Conservation (phyloP, 2,113 vertebrate genomes). For the Gallinago media region DNA sequence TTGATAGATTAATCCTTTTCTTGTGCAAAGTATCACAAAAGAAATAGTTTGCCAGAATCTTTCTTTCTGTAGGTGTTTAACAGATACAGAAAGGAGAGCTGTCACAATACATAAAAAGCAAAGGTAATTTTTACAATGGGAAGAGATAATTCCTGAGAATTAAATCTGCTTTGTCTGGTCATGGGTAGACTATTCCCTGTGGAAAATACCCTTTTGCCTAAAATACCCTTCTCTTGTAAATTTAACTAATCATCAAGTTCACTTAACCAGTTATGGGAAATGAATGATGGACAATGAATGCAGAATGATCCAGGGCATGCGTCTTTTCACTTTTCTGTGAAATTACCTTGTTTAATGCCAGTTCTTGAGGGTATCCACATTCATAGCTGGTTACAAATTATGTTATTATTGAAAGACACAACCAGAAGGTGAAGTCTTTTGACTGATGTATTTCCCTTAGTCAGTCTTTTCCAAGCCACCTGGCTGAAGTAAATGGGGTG, state of each 20-base stretch:
- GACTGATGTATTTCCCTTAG: background rate
- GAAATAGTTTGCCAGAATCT: background rate
- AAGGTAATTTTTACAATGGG: background rate
- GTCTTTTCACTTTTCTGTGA: background rate
- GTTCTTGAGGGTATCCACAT: background rate
- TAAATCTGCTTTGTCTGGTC: background rate
- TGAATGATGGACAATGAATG: background rate
- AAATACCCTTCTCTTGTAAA: background rate
- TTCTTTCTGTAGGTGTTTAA: background rate
- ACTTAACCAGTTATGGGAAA: background rate
- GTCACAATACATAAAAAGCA: background rate
- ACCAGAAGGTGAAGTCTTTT: background rate
- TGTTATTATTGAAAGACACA: background rate
- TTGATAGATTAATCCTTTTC: conserved; percentile 7
- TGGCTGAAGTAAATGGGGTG: background rate
- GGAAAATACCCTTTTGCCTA: background rate
- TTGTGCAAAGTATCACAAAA: background rate
- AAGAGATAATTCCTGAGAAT: background rate
- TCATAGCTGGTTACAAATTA: background rate
- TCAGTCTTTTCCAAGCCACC: background rate
- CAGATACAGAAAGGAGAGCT: background rate
- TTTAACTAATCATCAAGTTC: background rate
- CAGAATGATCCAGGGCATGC: background rate
- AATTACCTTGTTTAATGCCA: background rate
- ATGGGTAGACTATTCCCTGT: background rate